A percentile compares a stretch with the other conserved stretches of the same genome.
These are phyloP conservation scores for Plestiodon gilberti DNA, from an alignment of 2,113 vertebrate species.

Conservation along the genomic window DNA sequence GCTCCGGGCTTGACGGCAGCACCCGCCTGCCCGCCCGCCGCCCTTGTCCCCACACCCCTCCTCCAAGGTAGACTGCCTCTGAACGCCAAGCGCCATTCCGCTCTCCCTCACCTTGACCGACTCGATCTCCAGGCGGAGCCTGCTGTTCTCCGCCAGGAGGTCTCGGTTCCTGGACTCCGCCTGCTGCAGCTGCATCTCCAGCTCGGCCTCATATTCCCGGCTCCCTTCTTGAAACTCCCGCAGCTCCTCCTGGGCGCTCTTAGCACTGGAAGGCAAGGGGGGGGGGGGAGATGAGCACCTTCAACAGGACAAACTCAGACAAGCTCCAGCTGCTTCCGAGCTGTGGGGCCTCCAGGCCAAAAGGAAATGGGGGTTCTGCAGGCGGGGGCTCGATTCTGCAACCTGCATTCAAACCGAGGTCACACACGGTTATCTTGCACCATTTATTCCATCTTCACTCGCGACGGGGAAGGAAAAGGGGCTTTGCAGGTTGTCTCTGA, in stretches of 20 bases:
- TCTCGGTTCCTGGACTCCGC: slow-evolving; percentile 91
- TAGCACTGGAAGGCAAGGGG: slow-evolving; percentile 75
- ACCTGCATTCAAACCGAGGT: rapidly evolving
- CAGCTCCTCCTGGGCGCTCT: slow-evolving; percentile 87
- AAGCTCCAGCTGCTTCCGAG: neutral
- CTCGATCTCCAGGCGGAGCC: slow-evolving; percentile 89
- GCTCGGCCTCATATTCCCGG: slow-evolving; percentile 94
- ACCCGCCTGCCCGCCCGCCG: neutral
- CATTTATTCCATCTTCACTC: too few relatives aligned
- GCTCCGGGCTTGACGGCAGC: neutral
- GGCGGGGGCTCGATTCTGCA: neutral
- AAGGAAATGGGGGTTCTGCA: neutral
- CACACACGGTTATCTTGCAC: too few relatives aligned
- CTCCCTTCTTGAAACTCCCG: slow-evolving; percentile 97
- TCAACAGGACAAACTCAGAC: too few relatives aligned
- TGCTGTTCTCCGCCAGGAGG: slow-evolving; percentile 86
- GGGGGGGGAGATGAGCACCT: neutral
- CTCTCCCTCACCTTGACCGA: slow-evolving; percentile 82
- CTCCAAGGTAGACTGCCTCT: neutral
- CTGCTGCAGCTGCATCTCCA: slow-evolving; percentile 93
- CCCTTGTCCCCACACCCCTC: neutral
- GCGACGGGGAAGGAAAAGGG: neutral
- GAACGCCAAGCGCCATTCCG: neutral
- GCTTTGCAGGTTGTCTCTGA: neutral
- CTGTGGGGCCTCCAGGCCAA: too few relatives aligned